phyloP scores from a whole-genome alignment of 1,140 invertebrate genomes.

The Hydropsyche tenuis region DNA sequence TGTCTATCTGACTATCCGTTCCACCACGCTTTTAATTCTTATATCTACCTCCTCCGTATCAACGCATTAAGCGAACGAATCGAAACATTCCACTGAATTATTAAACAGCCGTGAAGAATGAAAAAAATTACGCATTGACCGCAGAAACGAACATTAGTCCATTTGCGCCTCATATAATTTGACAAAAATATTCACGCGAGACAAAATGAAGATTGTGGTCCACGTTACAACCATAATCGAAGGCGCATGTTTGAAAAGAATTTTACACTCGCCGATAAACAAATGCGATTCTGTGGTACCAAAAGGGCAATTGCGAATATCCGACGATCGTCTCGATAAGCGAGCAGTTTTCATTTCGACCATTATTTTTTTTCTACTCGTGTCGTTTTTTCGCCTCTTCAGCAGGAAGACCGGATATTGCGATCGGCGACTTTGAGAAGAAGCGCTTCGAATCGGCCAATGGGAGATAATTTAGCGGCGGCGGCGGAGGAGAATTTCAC shows the following conservation, averaged over 20 bases:
- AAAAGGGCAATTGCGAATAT: too few relatives aligned
- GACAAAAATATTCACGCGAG: too few relatives aligned
- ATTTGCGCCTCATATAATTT: too few relatives aligned
- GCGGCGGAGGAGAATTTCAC: background rate
- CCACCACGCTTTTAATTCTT: conserved; percentile 34
- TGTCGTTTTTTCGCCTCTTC: background rate
- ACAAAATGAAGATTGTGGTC: too few relatives aligned
- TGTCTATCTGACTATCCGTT: conserved; percentile 26
- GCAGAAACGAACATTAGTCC: background rate
- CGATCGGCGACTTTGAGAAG: conserved; percentile 5
- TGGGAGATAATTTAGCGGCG: conserved; percentile 7
- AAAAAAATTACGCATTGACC: background rate
- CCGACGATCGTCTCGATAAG: too few relatives aligned
- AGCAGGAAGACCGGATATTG: background rate
- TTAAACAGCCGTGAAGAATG: conserved; percentile 3
- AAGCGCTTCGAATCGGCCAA: background rate
- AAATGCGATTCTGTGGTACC: too few relatives aligned
- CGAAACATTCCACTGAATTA: conserved; percentile 16
- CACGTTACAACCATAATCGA: too few relatives aligned
- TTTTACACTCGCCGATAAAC: too few relatives aligned
- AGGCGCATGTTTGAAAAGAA: too few relatives aligned
- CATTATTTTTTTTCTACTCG: too few relatives aligned
- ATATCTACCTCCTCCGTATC: conserved; percentile 27
- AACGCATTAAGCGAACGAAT: conserved; percentile 1
- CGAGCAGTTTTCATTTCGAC: too few relatives aligned